phyloP scores from a whole-genome alignment of 2,113 vertebrate genomes.

The Lontra canadensis region DNA sequence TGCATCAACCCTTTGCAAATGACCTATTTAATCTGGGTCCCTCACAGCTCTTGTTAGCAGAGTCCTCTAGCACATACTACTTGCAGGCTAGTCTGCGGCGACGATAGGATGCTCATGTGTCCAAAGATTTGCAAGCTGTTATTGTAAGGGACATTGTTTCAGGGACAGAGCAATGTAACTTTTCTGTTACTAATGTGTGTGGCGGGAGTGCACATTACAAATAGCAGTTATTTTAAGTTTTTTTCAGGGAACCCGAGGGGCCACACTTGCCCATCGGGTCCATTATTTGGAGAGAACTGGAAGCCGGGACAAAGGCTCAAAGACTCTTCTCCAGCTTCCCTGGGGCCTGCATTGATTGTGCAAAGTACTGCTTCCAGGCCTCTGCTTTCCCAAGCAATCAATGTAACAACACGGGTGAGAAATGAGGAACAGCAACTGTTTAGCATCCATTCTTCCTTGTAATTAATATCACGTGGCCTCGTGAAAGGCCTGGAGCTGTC shows the following conservation, averaged over 20 bases:
- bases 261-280: not conserved
- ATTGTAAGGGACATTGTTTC: conserved; percentile 1
- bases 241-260: not conserved
- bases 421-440: conserved; percentile 65
- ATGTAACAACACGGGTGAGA: conserved; percentile 29
- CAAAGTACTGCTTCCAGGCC: conserved; percentile 1
- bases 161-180: conserved; percentile 49
- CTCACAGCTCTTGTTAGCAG: not conserved
- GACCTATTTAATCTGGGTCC: conserved; percentile 12
- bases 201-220: not conserved
- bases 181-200: conserved; percentile 43
- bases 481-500: not conserved
- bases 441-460: conserved; percentile 64
- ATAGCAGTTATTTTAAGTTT: not conserved
- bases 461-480: conserved; percentile 64
- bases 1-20: not conserved
- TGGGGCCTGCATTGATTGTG: not conserved
- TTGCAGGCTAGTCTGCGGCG: not conserved
- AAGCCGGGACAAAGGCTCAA: conserved; percentile 12
- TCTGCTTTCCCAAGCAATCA: conserved; percentile 60
- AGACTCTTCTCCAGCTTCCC: conserved; percentile 4
- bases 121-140: conserved; percentile 24
- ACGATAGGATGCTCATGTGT: not conserved
- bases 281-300: not conserved
- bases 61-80: not conserved